A percentile compares a stretch with the other conserved stretches of the same genome.
phyloP scores from a whole-genome alignment of 2,888 invertebrate genomes.

The Entomobrya multifasciata region DNA sequence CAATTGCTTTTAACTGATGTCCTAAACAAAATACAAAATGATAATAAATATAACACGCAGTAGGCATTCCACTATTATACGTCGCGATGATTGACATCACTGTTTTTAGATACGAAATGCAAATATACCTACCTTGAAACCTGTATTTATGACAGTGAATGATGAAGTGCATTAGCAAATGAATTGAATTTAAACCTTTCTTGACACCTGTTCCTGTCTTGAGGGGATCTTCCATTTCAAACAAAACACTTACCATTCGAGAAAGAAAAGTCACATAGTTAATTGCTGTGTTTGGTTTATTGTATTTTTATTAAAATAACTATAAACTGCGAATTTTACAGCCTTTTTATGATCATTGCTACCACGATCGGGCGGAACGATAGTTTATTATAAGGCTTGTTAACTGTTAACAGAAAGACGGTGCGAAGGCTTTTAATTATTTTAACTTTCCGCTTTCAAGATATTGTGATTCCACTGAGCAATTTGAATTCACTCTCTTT shows the following conservation, averaged over 20 bases:
- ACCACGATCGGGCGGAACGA: slow-evolving; percentile 16
- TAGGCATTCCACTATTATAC: neutral
- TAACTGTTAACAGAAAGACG: slow-evolving; percentile 20
- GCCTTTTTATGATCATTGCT: neutral
- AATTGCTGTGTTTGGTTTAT: neutral
- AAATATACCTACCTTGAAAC: neutral
- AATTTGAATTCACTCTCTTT: neutral
- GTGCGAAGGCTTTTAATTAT: slow-evolving; percentile 38
- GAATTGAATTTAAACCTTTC: slow-evolving; percentile 7
- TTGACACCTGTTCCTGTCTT: slow-evolving; percentile 11
- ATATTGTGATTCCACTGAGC: neutral
- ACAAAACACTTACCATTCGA: neutral
- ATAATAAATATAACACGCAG: neutral
- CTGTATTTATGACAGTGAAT: slow-evolving; percentile 25
- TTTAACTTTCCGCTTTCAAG: slow-evolving; percentile 25
- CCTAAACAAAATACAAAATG: neutral
- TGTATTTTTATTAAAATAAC: slow-evolving; percentile 2
- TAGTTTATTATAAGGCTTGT: neutral
- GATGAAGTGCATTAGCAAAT: slow-evolving; percentile 4
- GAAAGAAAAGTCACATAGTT: neutral
- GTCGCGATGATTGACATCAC: neutral
- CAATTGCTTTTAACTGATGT: slow-evolving; percentile 18
- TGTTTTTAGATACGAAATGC: neutral
- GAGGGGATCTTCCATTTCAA: no score
- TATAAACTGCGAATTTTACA: slow-evolving; percentile 5